These are phyloP conservation scores for Coelopa frigida DNA, from an alignment of 1,140 invertebrate species.

Conservation along the genomic window DNA sequence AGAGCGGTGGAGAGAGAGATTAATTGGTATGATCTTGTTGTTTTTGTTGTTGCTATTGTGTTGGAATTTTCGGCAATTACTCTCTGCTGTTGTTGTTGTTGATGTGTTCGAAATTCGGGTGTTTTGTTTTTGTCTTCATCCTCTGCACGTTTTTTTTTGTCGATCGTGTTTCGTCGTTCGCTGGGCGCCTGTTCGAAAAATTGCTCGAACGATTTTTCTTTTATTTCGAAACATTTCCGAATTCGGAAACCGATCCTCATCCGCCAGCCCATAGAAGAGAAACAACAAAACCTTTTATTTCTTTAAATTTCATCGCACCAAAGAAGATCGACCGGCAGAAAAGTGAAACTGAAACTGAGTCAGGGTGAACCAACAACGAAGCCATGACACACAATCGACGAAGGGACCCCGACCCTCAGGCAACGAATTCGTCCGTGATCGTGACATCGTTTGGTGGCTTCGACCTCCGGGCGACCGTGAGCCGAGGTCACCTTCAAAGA, in stretches of 20 bases:
- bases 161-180: too few species aligned
- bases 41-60: too few species aligned
- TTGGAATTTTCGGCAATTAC: too few species aligned
- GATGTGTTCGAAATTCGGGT: too few species aligned
- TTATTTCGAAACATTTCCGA: conserved; percentile 1
- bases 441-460: background rate
- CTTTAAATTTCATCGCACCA: background rate
- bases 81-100: too few species aligned
- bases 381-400: background rate
- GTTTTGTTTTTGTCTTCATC: too few species aligned
- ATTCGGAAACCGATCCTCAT: background rate
- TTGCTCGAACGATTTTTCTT: conserved; percentile 13
- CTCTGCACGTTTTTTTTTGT: too few species aligned
- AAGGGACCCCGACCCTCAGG: background rate
- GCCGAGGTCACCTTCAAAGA: too few species aligned
- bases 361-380: background rate
- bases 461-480: background rate
- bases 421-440: background rate
- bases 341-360: background rate
- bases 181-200: conserved; percentile 9
- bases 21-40: too few species aligned
- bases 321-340: background rate
- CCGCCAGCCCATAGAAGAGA: background rate
- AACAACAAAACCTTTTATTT: background rate
- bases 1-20: too few species aligned